Evolutionary conservation across 2,113 vertebrate genomes (phyloP).

Genomic region (Cyprinodon tularosa): DNA sequence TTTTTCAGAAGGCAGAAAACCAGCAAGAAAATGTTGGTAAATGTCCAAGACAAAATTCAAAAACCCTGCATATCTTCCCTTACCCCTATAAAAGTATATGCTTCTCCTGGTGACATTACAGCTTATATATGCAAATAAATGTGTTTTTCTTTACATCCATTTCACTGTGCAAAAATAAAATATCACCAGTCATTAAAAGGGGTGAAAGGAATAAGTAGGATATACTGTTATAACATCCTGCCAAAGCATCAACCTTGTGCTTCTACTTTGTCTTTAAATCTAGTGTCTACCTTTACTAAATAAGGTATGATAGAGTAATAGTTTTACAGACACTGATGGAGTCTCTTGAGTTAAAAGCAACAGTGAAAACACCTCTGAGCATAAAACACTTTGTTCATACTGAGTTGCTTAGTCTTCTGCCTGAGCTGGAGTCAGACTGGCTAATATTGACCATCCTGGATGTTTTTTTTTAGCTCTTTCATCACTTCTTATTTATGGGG

Average conservation of each 20-base stretch:
- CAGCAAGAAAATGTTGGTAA: not conserved
- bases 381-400: constrained; percentile 49
- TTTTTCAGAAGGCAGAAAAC: not conserved
- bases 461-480: constrained; percentile 72
- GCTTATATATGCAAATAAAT: not conserved
- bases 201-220: not conserved
- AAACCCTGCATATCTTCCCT: not conserved
- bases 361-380: constrained; percentile 24
- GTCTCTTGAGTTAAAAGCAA: constrained; percentile 23
- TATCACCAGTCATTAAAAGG: not conserved
- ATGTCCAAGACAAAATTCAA: not conserved
- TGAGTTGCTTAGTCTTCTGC: constrained; percentile 34
- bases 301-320: not conserved
- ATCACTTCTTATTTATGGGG: constrained; percentile 77
- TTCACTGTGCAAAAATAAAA: not conserved
- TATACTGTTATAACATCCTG: not conserved
- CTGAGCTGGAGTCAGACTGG: constrained; percentile 47
- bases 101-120: not conserved
- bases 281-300: not conserved
- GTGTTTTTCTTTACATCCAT: not conserved
- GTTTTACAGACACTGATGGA: constrained; percentile 3
- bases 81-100: too few relatives aligned
- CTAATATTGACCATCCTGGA: constrained; percentile 71
- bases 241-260: not conserved
- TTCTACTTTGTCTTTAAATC: not conserved